phyloP scores from a whole-genome alignment of 2,113 vertebrate genomes.

The Psettodes erumei region DNA sequence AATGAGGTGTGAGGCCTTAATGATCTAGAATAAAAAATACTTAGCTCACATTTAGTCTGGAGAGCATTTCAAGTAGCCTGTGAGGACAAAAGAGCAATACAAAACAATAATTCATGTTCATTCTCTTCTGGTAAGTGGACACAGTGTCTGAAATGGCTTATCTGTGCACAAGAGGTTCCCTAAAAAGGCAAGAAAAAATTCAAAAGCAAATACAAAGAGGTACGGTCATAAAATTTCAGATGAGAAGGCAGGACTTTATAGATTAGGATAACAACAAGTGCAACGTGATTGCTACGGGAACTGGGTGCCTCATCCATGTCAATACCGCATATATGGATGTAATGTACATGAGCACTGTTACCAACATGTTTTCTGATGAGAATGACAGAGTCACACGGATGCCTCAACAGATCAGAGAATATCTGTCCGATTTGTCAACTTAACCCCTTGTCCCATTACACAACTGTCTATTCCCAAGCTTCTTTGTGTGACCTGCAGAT shows the following conservation, averaged over 20 bases:
- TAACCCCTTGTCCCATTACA: conserved; percentile 34
- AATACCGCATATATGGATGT: not conserved
- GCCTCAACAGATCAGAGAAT: not conserved
- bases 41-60: not conserved
- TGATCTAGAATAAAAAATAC: conserved; percentile 16
- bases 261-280: conserved; percentile 59
- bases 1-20: conserved; percentile 76
- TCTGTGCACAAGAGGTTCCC: not conserved
- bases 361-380: not conserved
- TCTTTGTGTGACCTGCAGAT: conserved; percentile 77
- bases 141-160: conserved; percentile 5
- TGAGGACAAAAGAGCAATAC: not conserved
- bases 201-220: not conserved
- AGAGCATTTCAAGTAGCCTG: conserved; percentile 12
- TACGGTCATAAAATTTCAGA: not conserved
- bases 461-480: conserved; percentile 72
- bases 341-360: not conserved
- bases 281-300: conserved; percentile 44
- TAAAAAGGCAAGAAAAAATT: not conserved
- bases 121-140: conserved; percentile 6
- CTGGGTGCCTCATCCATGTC: conserved; percentile 2
- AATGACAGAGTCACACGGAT: not conserved
- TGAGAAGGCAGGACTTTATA: not conserved
- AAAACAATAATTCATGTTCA: conserved; percentile 8
- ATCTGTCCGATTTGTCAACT: conserved; percentile 49